These are phyloP conservation scores for Oryzias woworae DNA, from an alignment of 2,113 vertebrate species.

Conservation along the genomic window DNA sequence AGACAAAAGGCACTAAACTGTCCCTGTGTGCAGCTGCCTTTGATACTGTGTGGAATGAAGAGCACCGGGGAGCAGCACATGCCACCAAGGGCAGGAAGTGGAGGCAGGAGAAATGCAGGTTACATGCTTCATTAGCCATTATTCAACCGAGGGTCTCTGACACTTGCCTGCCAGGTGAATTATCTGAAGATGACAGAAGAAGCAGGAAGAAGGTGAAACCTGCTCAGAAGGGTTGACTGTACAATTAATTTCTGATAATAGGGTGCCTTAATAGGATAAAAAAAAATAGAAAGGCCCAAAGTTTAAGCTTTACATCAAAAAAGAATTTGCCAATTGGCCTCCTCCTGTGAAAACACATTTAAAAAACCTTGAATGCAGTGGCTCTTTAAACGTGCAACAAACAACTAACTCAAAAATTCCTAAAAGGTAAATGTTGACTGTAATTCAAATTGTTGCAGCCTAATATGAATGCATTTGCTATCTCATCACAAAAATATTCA, in stretches of 20 bases:
- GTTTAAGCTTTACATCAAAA: too few species aligned
- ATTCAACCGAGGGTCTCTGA: slow-evolving; percentile 33
- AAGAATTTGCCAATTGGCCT: too few species aligned
- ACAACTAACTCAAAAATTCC: neutral
- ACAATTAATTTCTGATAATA: neutral
- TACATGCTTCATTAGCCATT: slow-evolving; percentile 65
- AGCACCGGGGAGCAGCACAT: slow-evolving; percentile 49
- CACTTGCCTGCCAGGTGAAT: slow-evolving; percentile 53
- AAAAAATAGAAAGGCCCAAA: too few species aligned
- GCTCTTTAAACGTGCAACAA: neutral
- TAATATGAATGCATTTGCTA: too few species aligned
- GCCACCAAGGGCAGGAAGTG: slow-evolving; percentile 50
- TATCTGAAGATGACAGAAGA: slow-evolving; percentile 36
- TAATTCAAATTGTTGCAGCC: too few species aligned
- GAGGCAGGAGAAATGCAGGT: slow-evolving; percentile 47
- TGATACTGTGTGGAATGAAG: slow-evolving; percentile 53
- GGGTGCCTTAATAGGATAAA: slow-evolving; percentile 6
- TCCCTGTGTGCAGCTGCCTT: slow-evolving; percentile 53
- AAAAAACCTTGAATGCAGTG: neutral
- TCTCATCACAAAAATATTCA: too few species aligned
- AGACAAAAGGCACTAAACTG: slow-evolving; percentile 48
- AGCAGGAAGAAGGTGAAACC: slow-evolving; percentile 12
- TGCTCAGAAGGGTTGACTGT: neutral
- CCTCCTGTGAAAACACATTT: neutral
- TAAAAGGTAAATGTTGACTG: too few species aligned